Percentiles rank a stretch among this genome's conserved stretches.
phyloP scores from a whole-genome alignment of 2,888 invertebrate species.

The Drosophila yooni region DNA sequence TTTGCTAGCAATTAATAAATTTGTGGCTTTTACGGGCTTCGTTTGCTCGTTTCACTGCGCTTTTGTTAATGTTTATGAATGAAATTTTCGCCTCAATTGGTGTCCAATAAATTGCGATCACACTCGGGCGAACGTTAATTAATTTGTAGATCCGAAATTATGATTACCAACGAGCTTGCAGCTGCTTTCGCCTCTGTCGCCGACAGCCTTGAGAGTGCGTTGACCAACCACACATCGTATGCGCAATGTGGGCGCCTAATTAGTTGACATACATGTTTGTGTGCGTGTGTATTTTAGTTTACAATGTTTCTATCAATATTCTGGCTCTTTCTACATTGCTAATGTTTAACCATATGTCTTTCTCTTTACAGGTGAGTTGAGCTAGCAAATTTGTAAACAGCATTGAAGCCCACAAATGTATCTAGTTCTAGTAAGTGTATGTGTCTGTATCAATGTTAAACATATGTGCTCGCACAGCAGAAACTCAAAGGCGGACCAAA shows the following conservation, averaged over 20 bases:
- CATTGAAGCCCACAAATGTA: slow-evolving; percentile 34
- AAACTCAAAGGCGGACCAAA: slow-evolving; percentile 10
- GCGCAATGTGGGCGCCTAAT: slow-evolving; percentile 67
- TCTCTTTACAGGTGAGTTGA: slow-evolving; percentile 63
- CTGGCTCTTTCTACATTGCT: slow-evolving; percentile 12
- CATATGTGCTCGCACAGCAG: slow-evolving; percentile 28
- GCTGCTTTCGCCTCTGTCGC: slow-evolving; percentile 44
- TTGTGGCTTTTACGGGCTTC: slow-evolving; percentile 22
- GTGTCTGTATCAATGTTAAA: slow-evolving; percentile 24
- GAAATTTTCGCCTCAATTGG: slow-evolving; percentile 72
- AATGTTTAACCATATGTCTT: slow-evolving; percentile 36
- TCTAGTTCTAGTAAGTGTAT: slow-evolving; percentile 42
- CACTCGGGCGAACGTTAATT: slow-evolving; percentile 71
- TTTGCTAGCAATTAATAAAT: slow-evolving; percentile 77
- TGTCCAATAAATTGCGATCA: slow-evolving; percentile 79
- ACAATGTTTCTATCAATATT: slow-evolving; percentile 19
- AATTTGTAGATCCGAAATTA: slow-evolving; percentile 76
- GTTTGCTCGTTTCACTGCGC: slow-evolving; percentile 11
- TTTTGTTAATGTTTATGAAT: slow-evolving; percentile 73
- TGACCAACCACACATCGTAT: slow-evolving; percentile 71
- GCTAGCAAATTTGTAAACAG: slow-evolving; percentile 29
- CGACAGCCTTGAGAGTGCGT: slow-evolving; percentile 72
- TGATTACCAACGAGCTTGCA: slow-evolving; percentile 68
- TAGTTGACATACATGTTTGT: slow-evolving; percentile 46
- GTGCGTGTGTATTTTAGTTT: slow-evolving; percentile 1